Conservation (phyloP, 92 coral and sea anemone species). For the Epizoanthus scotinus region DNA sequence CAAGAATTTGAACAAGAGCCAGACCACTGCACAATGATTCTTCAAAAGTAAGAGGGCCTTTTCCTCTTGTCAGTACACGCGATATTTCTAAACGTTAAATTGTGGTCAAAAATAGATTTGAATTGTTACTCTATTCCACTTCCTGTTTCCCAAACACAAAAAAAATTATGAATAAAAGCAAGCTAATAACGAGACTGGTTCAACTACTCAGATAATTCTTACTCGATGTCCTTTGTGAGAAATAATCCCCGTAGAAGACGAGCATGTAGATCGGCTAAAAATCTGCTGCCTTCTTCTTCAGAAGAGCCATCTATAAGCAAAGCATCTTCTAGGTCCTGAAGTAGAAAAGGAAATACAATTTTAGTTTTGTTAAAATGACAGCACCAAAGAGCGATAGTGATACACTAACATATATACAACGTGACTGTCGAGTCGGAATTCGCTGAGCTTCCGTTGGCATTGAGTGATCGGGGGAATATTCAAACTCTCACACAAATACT, state of each 20-base stretch:
- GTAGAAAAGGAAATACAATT: slow-evolving; percentile 45
- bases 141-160: slow-evolving; percentile 46
- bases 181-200: slow-evolving; percentile 17
- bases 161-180: slow-evolving; percentile 3
- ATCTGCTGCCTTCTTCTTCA: slow-evolving; percentile 86
- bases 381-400: slow-evolving; percentile 22
- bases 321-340: slow-evolving; percentile 95
- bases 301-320: slow-evolving; percentile 87
- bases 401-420: slow-evolving; percentile 28
- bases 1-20: slow-evolving; percentile 42
- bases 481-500: slow-evolving; percentile 58
- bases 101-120: slow-evolving; percentile 44
- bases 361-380: slow-evolving; percentile 2
- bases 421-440: slow-evolving; percentile 45
- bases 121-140: slow-evolving; percentile 29
- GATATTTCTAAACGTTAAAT: slow-evolving; percentile 28
- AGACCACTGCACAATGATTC: not conserved
- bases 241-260: slow-evolving; percentile 89
- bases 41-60: not conserved
- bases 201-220: slow-evolving; percentile 43
- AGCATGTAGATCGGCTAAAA: slow-evolving; percentile 95
- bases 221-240: slow-evolving; percentile 90
- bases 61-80: slow-evolving; percentile 31
- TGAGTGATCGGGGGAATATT: slow-evolving; percentile 48
- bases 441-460: slow-evolving; percentile 35